These are phyloP conservation scores for Scaptomyza polygonia DNA, from an alignment of 2,888 invertebrate genomes.

Conservation along the genomic window DNA sequence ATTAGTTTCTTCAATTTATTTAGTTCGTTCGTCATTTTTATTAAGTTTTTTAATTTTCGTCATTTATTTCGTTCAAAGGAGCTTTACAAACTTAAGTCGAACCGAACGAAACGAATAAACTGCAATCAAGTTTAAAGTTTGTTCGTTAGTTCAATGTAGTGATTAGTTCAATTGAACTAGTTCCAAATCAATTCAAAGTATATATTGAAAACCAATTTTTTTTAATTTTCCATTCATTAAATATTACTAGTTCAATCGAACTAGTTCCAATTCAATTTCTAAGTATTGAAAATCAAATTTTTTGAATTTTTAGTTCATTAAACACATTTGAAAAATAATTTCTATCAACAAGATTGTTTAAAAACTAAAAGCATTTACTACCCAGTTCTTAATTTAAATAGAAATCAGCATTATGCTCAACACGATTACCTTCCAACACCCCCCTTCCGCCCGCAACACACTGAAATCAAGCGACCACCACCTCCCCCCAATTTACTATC, in stretches of 20 bases:
- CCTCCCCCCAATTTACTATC: not conserved
- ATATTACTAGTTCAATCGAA: not conserved
- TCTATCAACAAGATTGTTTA: too few species aligned
- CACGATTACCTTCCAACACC: not conserved
- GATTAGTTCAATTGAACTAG: not conserved
- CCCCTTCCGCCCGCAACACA: too few species aligned
- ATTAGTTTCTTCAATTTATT: too few species aligned
- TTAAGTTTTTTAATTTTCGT: too few species aligned
- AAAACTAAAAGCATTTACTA: conserved; percentile 12
- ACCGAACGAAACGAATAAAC: not conserved
- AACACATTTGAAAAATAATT: not conserved
- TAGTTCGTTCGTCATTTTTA: too few species aligned
- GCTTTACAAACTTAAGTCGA: too few species aligned
- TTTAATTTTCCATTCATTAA: too few species aligned
- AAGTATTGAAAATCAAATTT: not conserved
- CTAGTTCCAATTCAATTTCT: not conserved
- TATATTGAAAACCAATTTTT: not conserved
- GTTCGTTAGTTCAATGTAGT: not conserved
- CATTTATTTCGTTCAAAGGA: too few species aligned
- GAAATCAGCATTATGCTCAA: conserved; percentile 30
- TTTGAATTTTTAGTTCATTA: too few species aligned
- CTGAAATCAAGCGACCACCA: too few species aligned
- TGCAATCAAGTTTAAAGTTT: not conserved
- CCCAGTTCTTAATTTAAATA: conserved; percentile 36
- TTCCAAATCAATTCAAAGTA: not conserved